Conservation (phyloP, 1,140 invertebrate genomes). For the Amphibalanus amphitrite region DNA sequence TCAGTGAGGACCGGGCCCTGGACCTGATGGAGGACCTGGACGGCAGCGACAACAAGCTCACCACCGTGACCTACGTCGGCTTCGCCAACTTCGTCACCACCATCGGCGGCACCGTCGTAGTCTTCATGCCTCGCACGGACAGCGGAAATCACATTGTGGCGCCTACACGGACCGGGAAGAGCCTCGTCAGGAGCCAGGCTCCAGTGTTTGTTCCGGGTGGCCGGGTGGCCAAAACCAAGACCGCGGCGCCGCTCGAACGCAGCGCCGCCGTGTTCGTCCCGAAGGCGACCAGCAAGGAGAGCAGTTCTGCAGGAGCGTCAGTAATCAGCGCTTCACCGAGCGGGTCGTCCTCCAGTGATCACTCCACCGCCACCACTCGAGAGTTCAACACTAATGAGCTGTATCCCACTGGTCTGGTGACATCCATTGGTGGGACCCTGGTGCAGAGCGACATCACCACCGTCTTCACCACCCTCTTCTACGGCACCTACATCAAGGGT, state of each 20-base stretch:
- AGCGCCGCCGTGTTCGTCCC: background rate
- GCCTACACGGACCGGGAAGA: background rate
- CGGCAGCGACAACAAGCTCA: conserved; percentile 15
- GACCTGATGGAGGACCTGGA: conserved; percentile 34
- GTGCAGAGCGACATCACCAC: conserved; percentile 30
- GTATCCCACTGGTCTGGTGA: conserved; percentile 31
- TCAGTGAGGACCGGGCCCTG: too few species aligned
- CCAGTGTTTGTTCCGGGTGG: background rate
- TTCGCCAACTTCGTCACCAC: conserved; percentile 84
- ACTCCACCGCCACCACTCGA: conserved; percentile 23
- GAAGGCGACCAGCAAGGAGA: background rate
- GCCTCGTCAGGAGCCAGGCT: background rate
- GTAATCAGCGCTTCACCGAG: too few species aligned
- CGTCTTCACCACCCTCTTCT: conserved; percentile 31
- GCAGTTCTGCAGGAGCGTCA: too few species aligned
- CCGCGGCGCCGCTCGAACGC: background rate
- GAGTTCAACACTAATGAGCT: conserved; percentile 26
- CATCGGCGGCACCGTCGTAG: conserved; percentile 56
- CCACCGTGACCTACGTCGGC: conserved; percentile 64
- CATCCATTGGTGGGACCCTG: conserved; percentile 30
- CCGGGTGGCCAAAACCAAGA: background rate
- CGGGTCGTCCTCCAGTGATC: background rate
- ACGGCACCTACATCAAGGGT: conserved; percentile 31
- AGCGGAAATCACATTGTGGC: background rate
- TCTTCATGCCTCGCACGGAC: conserved; percentile 22